Evolutionary conservation across 2,888 invertebrate genomes (phyloP), one percentile per base, ranked within the genome.

Genomic region (Drosophila setosimentum): DNA sequence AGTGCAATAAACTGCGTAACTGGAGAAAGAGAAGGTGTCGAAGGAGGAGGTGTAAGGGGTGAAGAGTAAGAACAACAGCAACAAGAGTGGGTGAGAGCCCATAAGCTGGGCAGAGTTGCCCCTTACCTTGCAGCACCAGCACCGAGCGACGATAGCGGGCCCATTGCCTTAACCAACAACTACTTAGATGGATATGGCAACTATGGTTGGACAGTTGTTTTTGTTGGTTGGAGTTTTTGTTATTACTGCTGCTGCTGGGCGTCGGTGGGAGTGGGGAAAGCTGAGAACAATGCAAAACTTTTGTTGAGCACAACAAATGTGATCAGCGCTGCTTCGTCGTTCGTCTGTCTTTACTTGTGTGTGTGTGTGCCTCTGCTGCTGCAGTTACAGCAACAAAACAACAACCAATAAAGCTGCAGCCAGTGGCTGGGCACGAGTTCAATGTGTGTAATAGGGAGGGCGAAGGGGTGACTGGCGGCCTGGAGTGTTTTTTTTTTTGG

Each of bases 261-360:
- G 77, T 63, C 63, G 65, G 68, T 68, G 68, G 80, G 72, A 66
- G 70, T 79, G 45, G 69, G 68, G 60, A 63, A 66, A 63, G 55
- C 68, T 57, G 63, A 54, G 61, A 80, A 82, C 81, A 82, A 83
- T 82, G 81, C 78, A 73, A 73, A 77, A 75, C 78, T 75, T 83
- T 75, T 80, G 83, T 75, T 83, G 81, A 67, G 69, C 59, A 75
- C 50, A 62, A 67, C 53, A 51, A 71, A 64, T 76, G 16, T 69
- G 80, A 76, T 78, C 76, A 69, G 57, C 61, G 42, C 65, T 71
- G 54, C 54, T 40, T 49, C 61, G 63, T 42, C 60, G 68, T 61
- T 45, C 48, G 58, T 60, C 35, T 63, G 62, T 48, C 10, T 35
- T 8, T 27, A 3, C 61, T 13, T 57, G 29, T 40, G 40, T 40